Base-by-base conservation (phyloP, 2,888 invertebrate species). In the Nemoura dubitans region DNA sequence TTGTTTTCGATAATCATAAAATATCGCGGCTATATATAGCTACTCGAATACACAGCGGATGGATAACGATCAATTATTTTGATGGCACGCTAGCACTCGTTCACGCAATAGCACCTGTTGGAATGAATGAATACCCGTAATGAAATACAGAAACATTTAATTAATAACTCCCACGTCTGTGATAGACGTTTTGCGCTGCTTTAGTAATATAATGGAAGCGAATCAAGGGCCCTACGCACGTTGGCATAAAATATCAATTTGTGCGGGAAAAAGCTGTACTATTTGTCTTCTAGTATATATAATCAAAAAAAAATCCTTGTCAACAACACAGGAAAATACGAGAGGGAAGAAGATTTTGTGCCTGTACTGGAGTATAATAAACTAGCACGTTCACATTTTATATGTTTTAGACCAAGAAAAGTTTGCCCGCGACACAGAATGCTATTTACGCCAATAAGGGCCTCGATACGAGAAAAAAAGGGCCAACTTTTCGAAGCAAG, bases 241-340 rank as follows among this genome's bases (percentile, higher is more conserved):
- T 21, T 10, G 6, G 59, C 59, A 59, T 59, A 59, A 59, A 59
- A 59, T 59, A 59, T 59, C 59, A 59, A 59, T 59, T 59, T 59
- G 59, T 21, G 10, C 14, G 59, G 21, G 59, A 59, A 59, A 59
- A 59, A 59, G 14, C 3, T 1, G 1, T 1, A 59, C 59, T 59
- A 59, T 59, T 59, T 59, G 59, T 59, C 59, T 59, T 59, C 14
- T 21, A n/a, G n/a, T n/a, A n/a, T n/a, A 36, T 10, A 10, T 36
- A 59, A 59, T 36, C 59, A 59, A 59, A 59, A 59, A 59, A 59
- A 59, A 59, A 59, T 59, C 59, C 59, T 59, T 59, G 59, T 59
- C 59, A 59, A 59, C 59, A 59, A 21, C 59, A 16, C 16, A 59
- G 59, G 21, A 59, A 59, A 59, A 59, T 59, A 21, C 59, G 59